Conservation (phyloP, 64 coral and sea anemone genomes). For the Hydrozoanthus tunicans region DNA sequence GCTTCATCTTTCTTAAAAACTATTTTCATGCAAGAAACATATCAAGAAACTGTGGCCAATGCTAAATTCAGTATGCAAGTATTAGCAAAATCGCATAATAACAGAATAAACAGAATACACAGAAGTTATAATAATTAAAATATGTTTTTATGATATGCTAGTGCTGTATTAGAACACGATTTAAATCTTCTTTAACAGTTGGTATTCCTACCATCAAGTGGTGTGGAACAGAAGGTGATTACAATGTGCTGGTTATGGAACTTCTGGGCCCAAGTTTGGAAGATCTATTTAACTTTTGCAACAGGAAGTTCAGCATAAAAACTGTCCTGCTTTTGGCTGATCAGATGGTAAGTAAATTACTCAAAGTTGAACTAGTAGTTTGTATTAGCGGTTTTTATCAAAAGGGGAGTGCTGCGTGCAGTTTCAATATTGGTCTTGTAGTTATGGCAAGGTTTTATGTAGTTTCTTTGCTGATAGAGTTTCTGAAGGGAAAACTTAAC, state of each 20-base stretch:
- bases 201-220: constrained; percentile 99
- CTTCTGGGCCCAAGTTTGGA: constrained; percentile 92
- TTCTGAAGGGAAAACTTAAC: no score
- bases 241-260: constrained; percentile 99
- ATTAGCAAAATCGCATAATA: background rate
- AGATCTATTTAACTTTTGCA: constrained; percentile 99
- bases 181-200: constrained; percentile 56
- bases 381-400: no score
- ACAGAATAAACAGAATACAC: background rate
- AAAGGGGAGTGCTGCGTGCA: no score
- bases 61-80: background rate
- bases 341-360: constrained; percentile 77
- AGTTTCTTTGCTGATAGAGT: background rate
- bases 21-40: no score
- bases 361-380: no score
- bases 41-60: no score
- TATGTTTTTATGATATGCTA: background rate
- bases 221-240: constrained; percentile 99
- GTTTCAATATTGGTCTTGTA: no score
- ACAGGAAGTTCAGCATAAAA: constrained; percentile 99
- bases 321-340: constrained; percentile 96
- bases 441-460: background rate
- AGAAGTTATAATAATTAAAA: no score
- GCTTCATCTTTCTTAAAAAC: no score
- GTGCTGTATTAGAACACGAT: no score